Evolutionary conservation across 2,797 vertebrate species (phyloP).

Genomic region (Scarus forsteni): DNA sequence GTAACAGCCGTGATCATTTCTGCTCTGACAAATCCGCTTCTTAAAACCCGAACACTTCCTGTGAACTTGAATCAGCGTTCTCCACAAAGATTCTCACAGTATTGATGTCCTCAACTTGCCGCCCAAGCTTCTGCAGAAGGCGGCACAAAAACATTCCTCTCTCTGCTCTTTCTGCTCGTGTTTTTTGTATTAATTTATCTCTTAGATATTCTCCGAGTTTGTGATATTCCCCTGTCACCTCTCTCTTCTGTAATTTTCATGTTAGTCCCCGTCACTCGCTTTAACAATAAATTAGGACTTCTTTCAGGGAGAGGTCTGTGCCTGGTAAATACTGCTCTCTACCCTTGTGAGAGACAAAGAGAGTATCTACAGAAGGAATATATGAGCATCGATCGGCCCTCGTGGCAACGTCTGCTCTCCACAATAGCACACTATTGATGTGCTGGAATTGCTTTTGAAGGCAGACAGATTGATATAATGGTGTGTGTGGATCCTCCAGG

Average conservation of each 20-base stretch:
- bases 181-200: slow-evolving; percentile 45
- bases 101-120: slow-evolving; percentile 21
- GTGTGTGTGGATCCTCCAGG: slow-evolving; percentile 71
- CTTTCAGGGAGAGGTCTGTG: slow-evolving; percentile 46
- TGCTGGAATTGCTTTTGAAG: slow-evolving; percentile 84
- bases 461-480: slow-evolving; percentile 81
- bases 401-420: slow-evolving; percentile 74
- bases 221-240: slow-evolving; percentile 13
- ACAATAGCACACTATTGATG: slow-evolving; percentile 80
- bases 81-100: slow-evolving; percentile 9
- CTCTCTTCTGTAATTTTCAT: slow-evolving; percentile 52
- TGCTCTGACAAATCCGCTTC: slow-evolving; percentile 17
- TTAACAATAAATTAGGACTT: slow-evolving; percentile 51
- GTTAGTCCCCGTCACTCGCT: slow-evolving; percentile 45
- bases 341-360: slow-evolving; percentile 66
- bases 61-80: slow-evolving; percentile 32
- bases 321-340: slow-evolving; percentile 69
- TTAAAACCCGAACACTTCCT: slow-evolving; percentile 30
- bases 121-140: background rate
- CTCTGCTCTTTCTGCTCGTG: background rate
- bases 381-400: slow-evolving; percentile 79
- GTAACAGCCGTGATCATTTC: slow-evolving; percentile 25
- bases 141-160: slow-evolving; percentile 14
- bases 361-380: slow-evolving; percentile 72
- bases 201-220: slow-evolving; percentile 28